These are phyloP conservation scores for Petromus typicus DNA, from an alignment of 2,113 vertebrate genomes.

Conservation along the genomic window DNA sequence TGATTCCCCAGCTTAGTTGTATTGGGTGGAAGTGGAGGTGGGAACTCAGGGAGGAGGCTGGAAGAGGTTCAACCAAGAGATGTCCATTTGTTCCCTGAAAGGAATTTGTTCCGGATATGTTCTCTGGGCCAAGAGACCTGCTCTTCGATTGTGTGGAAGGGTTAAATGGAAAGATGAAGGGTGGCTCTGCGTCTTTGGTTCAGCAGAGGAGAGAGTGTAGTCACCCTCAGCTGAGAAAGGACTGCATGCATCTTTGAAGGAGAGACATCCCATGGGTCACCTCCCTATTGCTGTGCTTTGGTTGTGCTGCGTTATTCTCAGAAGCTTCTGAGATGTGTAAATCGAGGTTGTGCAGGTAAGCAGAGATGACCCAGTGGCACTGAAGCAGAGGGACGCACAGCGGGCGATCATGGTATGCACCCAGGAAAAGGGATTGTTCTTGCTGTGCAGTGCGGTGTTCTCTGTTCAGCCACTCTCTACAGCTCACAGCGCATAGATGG, in stretches of 20 bases:
- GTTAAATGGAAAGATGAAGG: background rate
- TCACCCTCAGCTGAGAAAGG: too few species aligned
- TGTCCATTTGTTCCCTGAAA: accelerated
- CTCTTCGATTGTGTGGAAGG: accelerated
- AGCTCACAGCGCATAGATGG: background rate
- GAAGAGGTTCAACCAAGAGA: background rate
- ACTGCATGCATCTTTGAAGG: background rate
- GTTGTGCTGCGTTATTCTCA: background rate
- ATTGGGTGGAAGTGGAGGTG: accelerated
- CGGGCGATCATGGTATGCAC: background rate
- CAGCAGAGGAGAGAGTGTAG: background rate
- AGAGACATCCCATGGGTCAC: background rate
- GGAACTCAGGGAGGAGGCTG: background rate
- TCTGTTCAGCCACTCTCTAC: background rate
- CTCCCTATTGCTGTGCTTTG: background rate
- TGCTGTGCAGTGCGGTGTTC: background rate
- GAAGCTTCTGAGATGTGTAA: background rate
- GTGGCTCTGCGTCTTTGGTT: background rate
- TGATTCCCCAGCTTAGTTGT: background rate
- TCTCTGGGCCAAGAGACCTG: background rate
- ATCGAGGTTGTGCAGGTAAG: background rate
- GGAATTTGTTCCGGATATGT: accelerated
- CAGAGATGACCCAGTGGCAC: background rate
- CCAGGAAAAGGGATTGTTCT: background rate
- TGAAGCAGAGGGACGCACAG: accelerated